These are phyloP conservation scores for Tachypleus tridentatus DNA, from an alignment of 1,140 invertebrate species.

Conservation along the genomic window DNA sequence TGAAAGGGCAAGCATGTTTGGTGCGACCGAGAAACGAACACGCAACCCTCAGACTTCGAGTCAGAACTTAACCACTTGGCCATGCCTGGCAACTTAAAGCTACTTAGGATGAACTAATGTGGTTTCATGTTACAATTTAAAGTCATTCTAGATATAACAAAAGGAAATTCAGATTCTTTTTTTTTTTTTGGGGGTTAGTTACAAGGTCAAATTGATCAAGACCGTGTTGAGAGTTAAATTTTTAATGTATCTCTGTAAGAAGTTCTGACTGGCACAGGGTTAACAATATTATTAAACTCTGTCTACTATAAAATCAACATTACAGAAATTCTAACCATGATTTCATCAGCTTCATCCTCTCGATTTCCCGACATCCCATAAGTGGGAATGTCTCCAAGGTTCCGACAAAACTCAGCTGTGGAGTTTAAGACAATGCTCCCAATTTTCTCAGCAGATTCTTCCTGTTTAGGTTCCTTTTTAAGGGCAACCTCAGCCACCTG, in stretches of 20 bases:
- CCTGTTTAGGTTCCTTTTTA: slow-evolving; percentile 22
- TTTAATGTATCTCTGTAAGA: neutral
- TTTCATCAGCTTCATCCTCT: slow-evolving; percentile 64
- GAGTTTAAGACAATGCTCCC: slow-evolving; percentile 69
- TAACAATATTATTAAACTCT: slow-evolving; percentile 6
- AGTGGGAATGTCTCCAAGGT: slow-evolving; percentile 87
- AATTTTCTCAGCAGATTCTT: slow-evolving; percentile 5
- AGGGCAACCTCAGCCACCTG: neutral
- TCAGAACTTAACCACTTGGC: too few relatives aligned
- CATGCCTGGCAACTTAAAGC: too few relatives aligned
- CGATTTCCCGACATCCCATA: slow-evolving; percentile 81
- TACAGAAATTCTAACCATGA: slow-evolving; percentile 45
- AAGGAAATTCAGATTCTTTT: too few relatives aligned
- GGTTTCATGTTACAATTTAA: too few relatives aligned
- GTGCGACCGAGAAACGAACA: too few relatives aligned
- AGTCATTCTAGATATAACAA: too few relatives aligned
- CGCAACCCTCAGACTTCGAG: too few relatives aligned
- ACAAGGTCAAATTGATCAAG: too few relatives aligned
- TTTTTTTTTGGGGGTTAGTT: too few relatives aligned
- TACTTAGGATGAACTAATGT: too few relatives aligned
- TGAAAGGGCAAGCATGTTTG: too few relatives aligned
- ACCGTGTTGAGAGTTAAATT: slow-evolving; percentile 14
- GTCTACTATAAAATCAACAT: too few relatives aligned
- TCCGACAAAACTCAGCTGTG: slow-evolving; percentile 95
- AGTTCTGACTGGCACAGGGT: slow-evolving; percentile 7